Evolutionary conservation across 2,113 vertebrate species (phyloP).

Genomic region (Tetrax tetrax): DNA sequence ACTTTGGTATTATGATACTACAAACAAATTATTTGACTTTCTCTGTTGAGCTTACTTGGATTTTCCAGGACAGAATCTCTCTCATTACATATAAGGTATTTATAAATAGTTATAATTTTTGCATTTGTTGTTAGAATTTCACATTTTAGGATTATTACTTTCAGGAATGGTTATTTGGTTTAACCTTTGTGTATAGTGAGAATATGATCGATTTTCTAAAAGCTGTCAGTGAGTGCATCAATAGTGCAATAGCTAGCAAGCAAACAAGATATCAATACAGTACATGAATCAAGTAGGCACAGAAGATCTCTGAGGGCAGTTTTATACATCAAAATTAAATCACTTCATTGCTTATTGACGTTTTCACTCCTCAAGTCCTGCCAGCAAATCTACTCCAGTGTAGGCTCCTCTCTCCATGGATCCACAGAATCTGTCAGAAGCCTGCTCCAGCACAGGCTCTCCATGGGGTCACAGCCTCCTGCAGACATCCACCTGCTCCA

Average conservation of each 20-base stretch:
- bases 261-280: fast-evolving
- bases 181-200: background rate
- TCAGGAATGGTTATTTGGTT: background rate
- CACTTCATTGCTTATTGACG: background rate
- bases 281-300: background rate
- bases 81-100: background rate
- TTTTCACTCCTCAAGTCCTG: background rate
- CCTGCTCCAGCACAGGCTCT: no score
- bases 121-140: background rate
- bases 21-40: background rate
- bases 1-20: background rate
- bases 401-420: no score
- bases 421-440: no score
- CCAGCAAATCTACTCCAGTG: no score
- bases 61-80: background rate
- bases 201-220: background rate
- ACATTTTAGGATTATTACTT: background rate
- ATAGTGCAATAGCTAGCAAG: background rate
- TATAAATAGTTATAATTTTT: background rate
- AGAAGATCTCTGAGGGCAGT: background rate
- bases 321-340: background rate
- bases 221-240: background rate
- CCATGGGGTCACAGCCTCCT: no score
- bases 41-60: background rate
- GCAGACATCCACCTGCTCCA: no score